Conservation (phyloP, 2,113 vertebrate genomes). For the Lepidothrix coronata region DNA sequence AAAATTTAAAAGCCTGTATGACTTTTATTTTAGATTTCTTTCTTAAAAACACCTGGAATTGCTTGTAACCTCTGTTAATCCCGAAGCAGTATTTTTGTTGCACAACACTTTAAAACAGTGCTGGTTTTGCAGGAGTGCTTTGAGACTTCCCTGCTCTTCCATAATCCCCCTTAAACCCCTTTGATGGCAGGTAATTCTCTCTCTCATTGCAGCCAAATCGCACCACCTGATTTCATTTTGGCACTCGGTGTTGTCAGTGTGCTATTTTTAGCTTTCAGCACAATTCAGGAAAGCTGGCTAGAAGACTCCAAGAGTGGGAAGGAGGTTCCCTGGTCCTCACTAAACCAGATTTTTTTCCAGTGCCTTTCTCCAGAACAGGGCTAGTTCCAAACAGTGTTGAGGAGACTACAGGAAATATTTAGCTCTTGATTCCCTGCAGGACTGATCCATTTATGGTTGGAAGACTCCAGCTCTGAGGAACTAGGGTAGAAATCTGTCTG, state of each 20-base stretch:
- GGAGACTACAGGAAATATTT: neutral
- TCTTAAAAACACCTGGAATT: neutral
- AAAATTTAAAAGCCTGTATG: neutral
- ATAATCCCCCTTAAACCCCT: neutral
- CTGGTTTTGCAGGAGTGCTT: neutral
- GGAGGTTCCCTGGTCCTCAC: neutral
- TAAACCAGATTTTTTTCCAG: neutral
- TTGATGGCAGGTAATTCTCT: neutral
- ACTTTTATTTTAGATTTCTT: neutral
- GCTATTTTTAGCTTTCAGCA: constrained; percentile 32
- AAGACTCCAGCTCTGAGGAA: neutral
- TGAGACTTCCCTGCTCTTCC: neutral
- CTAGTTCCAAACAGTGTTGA: neutral
- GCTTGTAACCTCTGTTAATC: neutral
- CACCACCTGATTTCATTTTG: neutral
- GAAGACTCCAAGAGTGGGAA: neutral
- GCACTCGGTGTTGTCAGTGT: neutral
- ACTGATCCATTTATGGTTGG: neutral
- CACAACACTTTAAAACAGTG: neutral
- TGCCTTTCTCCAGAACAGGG: neutral
- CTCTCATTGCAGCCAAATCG: neutral
- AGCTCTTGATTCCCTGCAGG: neutral
- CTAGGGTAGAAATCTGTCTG: neutral
- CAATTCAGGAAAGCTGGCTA: neutral
- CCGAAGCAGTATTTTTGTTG: neutral